Conservation (phyloP, 1,140 invertebrate species). For the Fopius arisanus region DNA sequence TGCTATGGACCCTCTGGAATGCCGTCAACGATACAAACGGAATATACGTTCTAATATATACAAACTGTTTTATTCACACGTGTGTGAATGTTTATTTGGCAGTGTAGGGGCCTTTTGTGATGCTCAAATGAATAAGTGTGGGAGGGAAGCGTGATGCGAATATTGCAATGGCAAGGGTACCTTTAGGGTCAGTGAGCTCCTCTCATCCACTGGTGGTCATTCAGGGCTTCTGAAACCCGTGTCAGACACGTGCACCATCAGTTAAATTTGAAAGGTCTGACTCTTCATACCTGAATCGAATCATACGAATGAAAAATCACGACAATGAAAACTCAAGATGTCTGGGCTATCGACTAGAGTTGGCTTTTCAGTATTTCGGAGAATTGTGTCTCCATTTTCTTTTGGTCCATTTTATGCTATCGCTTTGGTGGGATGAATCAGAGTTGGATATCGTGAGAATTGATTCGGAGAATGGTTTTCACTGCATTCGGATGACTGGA, state of each 20-base stretch:
- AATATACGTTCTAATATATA: constrained; percentile 41
- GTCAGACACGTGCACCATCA: constrained; percentile 14
- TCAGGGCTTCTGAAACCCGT: constrained; percentile 28
- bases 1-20: constrained; percentile 44
- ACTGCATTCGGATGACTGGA: background rate
- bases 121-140: constrained; percentile 3
- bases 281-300: background rate
- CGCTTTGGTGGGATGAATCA: background rate
- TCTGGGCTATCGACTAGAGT: background rate
- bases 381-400: background rate
- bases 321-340: background rate
- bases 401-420: background rate
- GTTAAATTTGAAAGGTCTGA: constrained; percentile 14
- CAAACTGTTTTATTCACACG: constrained; percentile 21
- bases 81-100: constrained; percentile 25
- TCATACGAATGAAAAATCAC: background rate
- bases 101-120: background rate
- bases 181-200: background rate
- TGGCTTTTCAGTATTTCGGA: background rate
- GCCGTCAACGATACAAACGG: constrained; percentile 44
- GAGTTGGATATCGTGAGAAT: background rate
- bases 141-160: background rate
- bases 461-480: background rate
- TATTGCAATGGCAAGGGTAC: constrained; percentile 21
- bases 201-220: background rate